A percentile compares a stretch with the other conserved stretches of the same genome.
phyloP scores from a whole-genome alignment of 2,113 vertebrate genomes.

The Sebastes fasciatus region DNA sequence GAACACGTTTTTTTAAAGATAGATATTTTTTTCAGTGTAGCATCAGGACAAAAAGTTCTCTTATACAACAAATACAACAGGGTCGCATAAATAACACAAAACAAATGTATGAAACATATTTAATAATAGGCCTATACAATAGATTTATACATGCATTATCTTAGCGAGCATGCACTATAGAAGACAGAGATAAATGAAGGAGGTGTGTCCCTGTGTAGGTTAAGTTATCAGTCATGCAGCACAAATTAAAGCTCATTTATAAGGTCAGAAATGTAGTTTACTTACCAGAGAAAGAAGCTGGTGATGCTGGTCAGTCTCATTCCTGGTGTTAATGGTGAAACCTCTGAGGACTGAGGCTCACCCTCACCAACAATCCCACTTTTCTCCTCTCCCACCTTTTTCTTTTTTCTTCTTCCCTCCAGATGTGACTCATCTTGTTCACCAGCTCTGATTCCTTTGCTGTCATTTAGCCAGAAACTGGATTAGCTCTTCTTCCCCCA shows the following conservation, averaged over 20 bases:
- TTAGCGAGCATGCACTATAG: background rate
- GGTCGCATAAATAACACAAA: background rate
- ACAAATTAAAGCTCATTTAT: background rate
- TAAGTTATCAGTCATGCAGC: background rate
- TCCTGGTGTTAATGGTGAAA: slow-evolving; percentile 35
- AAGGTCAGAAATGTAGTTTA: background rate
- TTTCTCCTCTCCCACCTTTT: slow-evolving; percentile 25
- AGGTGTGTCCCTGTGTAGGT: slow-evolving; percentile 22
- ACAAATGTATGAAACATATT: background rate
- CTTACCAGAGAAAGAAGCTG: slow-evolving; percentile 50
- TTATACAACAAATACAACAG: background rate
- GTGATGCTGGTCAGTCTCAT: slow-evolving; percentile 10
- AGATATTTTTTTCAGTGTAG: slow-evolving; percentile 19
- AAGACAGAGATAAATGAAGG: background rate
- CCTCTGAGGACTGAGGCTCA: slow-evolving; percentile 44
- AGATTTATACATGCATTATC: background rate
- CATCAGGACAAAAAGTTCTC: slow-evolving; percentile 46
- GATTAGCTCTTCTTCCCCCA: background rate
- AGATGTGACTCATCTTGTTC: slow-evolving; percentile 66
- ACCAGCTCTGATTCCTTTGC: background rate
- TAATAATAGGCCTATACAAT: background rate
- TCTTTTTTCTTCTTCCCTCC: slow-evolving; percentile 37
- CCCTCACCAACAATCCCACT: slow-evolving; percentile 22
- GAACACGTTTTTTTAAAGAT: background rate
- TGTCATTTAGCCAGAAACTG: slow-evolving; percentile 1